These are phyloP conservation scores for Gasterosteus aculeatus DNA, from an alignment of 2,113 vertebrate species.

Conservation along the genomic window DNA sequence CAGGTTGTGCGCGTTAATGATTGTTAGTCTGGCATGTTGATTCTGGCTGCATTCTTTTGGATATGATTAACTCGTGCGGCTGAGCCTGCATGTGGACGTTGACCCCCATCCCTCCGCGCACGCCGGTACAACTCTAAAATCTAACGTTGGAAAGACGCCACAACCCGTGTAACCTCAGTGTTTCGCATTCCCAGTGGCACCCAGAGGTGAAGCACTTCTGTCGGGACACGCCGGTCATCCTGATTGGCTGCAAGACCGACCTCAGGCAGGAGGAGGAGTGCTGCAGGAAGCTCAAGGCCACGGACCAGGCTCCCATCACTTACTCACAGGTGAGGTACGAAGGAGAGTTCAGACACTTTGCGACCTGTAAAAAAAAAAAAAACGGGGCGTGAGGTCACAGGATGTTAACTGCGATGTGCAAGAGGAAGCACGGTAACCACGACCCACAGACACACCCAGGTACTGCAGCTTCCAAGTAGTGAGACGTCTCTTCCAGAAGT, in stretches of 20 bases:
- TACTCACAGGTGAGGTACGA: constrained; percentile 87
- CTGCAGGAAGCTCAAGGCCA: constrained; percentile 85
- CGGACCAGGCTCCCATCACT: constrained; percentile 87
- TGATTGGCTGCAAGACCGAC: constrained; percentile 98
- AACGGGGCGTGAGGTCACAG: background rate
- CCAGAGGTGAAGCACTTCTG: constrained; percentile 96
- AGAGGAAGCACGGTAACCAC: constrained; percentile 20
- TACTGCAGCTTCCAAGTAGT: background rate
- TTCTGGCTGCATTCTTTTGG: constrained; percentile 30
- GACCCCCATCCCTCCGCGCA: constrained; percentile 14
- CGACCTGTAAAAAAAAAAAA: background rate
- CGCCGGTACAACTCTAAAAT: background rate
- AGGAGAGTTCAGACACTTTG: background rate
- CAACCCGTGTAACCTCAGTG: no score
- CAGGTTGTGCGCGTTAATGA: constrained; percentile 35
- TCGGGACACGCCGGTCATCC: constrained; percentile 84
- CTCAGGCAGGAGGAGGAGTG: constrained; percentile 94
- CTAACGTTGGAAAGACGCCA: background rate
- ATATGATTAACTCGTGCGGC: constrained; percentile 49
- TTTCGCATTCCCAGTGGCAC: constrained; percentile 83
- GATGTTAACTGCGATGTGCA: background rate
- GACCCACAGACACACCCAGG: constrained; percentile 9
- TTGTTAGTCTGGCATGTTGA: constrained; percentile 31
- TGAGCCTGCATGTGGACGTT: constrained; percentile 30
- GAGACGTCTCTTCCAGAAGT: background rate